phyloP scores from a whole-genome alignment of 2,113 vertebrate species.

The Candoia aspera region DNA sequence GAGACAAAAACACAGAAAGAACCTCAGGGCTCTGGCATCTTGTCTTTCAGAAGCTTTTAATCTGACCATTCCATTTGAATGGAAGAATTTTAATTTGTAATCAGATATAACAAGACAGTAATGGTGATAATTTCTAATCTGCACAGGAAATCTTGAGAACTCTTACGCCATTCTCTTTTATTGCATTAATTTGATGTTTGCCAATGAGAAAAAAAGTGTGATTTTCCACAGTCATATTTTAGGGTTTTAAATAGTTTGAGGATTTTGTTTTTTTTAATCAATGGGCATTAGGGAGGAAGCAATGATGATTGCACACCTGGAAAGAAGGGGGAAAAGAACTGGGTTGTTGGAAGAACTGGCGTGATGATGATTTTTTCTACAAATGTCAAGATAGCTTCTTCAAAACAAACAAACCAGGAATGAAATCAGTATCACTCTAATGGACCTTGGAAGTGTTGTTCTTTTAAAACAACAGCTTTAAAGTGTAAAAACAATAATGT shows the following conservation, averaged over 20 bases:
- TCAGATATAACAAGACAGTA: constrained; percentile 59
- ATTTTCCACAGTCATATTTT: constrained; percentile 32
- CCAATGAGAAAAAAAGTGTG: constrained; percentile 26
- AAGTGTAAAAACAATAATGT: background rate
- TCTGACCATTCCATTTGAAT: constrained; percentile 31
- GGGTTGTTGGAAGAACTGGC: background rate
- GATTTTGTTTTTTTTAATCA: constrained; percentile 23
- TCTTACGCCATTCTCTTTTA: constrained; percentile 27
- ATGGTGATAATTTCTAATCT: constrained; percentile 52
- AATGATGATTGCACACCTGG: too few relatives aligned
- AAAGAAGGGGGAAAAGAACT: background rate
- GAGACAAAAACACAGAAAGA: background rate
- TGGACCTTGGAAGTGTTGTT: background rate
- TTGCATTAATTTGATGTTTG: constrained; percentile 30
- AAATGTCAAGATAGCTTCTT: background rate
- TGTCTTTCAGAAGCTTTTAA: constrained; percentile 30
- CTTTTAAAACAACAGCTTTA: background rate
- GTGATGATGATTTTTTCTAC: background rate
- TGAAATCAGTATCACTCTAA: background rate
- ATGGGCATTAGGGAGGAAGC: constrained; percentile 13
- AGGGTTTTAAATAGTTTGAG: background rate
- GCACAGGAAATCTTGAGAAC: constrained; percentile 15
- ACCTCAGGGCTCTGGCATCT: background rate
- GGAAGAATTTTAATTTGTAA: constrained; percentile 14
- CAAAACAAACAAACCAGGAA: background rate